phyloP scores from a whole-genome alignment of 1,140 invertebrate species.

The Sinonovacula constricta region DNA sequence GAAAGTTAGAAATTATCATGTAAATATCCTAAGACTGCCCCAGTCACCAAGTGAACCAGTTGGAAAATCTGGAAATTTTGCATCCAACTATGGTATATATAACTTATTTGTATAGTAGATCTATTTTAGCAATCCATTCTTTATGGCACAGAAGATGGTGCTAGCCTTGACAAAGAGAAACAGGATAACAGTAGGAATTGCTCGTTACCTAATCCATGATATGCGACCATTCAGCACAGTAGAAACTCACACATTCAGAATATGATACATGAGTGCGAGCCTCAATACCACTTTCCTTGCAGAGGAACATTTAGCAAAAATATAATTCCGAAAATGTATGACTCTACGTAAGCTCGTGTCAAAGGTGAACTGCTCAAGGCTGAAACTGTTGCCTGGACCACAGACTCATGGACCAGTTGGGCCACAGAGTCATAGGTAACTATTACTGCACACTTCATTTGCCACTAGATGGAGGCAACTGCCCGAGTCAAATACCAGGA shows the following conservation, averaged over 20 bases:
- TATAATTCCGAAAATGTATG: background rate
- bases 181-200: slow-evolving; percentile 7
- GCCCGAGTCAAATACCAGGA: background rate
- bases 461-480: background rate
- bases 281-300: background rate
- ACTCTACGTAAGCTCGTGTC: background rate
- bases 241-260: background rate
- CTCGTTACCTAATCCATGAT: background rate
- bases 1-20: no score
- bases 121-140: no score
- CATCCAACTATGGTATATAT: no score
- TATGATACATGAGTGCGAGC: slow-evolving; percentile 2
- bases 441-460: slow-evolving; percentile 3
- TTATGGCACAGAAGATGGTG: no score
- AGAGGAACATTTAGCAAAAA: background rate
- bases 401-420: slow-evolving; percentile 16
- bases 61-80: no score
- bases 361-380: background rate
- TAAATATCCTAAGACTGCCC: no score
- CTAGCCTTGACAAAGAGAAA: no score
- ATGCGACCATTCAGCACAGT: slow-evolving; percentile 11
- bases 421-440: slow-evolving; percentile 21
- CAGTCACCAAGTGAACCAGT: no score
- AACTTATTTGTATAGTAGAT: no score
- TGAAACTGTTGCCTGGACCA: background rate